phyloP scores from a whole-genome alignment of 2,888 invertebrate species.

The Meliscaeva auricollis region DNA sequence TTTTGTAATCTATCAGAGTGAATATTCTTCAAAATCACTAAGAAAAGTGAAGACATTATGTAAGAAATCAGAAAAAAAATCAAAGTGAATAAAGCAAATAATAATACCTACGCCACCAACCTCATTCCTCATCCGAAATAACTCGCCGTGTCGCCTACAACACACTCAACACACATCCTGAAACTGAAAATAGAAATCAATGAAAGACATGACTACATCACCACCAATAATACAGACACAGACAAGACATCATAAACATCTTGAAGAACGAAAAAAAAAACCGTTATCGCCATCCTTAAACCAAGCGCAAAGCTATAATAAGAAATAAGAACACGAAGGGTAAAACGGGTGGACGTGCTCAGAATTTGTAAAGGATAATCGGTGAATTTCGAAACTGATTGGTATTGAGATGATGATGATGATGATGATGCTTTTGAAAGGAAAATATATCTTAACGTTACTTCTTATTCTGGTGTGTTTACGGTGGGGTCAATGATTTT shows the following conservation, averaged over 20 bases:
- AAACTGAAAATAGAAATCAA: slow-evolving; percentile 56
- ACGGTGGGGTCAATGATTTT: slow-evolving; percentile 61
- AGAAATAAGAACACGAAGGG: slow-evolving; percentile 43
- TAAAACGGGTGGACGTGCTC: slow-evolving; percentile 66
- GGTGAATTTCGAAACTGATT: slow-evolving; percentile 62
- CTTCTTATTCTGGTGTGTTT: slow-evolving; percentile 42
- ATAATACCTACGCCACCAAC: neutral
- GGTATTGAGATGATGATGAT: slow-evolving; percentile 60
- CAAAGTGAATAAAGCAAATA: slow-evolving; percentile 10
- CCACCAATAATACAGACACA: slow-evolving; percentile 28
- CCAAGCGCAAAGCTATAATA: slow-evolving; percentile 22
- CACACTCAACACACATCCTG: neutral
- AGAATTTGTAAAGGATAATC: slow-evolving; percentile 65
- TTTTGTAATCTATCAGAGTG: too few relatives aligned
- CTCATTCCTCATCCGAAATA: slow-evolving; percentile 24
- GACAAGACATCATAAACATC: slow-evolving; percentile 53
- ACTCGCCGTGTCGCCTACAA: slow-evolving; percentile 5
- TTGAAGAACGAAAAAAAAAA: neutral
- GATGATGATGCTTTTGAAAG: slow-evolving; percentile 37
- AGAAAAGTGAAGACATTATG: neutral
- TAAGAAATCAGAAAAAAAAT: slow-evolving; percentile 59
- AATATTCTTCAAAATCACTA: too few relatives aligned
- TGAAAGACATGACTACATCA: slow-evolving; percentile 27
- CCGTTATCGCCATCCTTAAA: slow-evolving; percentile 45
- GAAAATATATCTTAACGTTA: slow-evolving; percentile 60